phyloP scores from a whole-genome alignment of 2,888 invertebrate genomes.

The Rhagophthalmus giganteus region DNA sequence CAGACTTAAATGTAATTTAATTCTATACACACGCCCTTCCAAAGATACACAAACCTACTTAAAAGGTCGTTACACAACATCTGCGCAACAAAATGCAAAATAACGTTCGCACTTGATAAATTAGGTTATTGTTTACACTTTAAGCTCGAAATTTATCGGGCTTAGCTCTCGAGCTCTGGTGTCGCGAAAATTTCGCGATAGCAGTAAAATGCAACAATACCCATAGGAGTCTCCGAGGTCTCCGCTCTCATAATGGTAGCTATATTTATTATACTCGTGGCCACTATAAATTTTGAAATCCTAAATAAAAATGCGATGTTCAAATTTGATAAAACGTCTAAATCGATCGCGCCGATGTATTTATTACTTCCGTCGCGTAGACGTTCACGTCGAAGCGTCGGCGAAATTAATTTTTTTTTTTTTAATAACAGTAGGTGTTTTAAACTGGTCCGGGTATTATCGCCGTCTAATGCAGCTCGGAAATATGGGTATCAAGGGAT shows the following conservation, averaged over 20 bases:
- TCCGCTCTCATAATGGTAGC: conserved; percentile 23
- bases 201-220: conserved; percentile 22
- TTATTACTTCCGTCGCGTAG: conserved; percentile 8
- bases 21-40: conserved; percentile 19
- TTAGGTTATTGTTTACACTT: conserved; percentile 27
- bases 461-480: no score
- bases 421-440: no score
- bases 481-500: no score
- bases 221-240: conserved; percentile 20
- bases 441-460: no score
- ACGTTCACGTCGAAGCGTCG: conserved; percentile 13
- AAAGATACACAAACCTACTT: conserved; percentile 25
- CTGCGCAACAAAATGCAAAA: conserved; percentile 19
- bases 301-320: conserved; percentile 27
- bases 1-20: conserved; percentile 23
- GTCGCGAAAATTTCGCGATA: conserved; percentile 22
- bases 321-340: conserved; percentile 29
- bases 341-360: conserved; percentile 27
- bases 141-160: conserved; percentile 23
- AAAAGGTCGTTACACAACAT: conserved; percentile 25
- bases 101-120: conserved; percentile 22
- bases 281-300: conserved; percentile 30
- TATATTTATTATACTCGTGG: conserved; percentile 29
- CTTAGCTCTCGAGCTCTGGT: conserved; percentile 5
- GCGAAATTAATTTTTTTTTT: conserved; percentile 27